phyloP scores from a whole-genome alignment of 2,113 vertebrate species.

The Neodon shergylaensis region DNA sequence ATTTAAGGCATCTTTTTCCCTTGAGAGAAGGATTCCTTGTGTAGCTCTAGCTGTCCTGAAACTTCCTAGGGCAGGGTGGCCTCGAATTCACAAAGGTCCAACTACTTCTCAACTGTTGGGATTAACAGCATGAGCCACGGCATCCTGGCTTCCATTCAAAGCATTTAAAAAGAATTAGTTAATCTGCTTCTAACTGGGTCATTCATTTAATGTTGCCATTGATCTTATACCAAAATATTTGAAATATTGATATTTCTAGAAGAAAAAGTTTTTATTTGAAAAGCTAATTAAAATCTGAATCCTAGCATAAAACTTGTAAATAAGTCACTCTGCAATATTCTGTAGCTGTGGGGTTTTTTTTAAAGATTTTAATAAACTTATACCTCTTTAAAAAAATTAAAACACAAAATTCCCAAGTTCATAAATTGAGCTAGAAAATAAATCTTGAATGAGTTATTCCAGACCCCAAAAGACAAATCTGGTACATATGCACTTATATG shows the following conservation, averaged over 20 bases:
- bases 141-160: neutral
- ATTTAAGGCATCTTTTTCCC: neutral
- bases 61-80: neutral
- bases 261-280: slow-evolving; percentile 16
- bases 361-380: slow-evolving; percentile 68
- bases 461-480: neutral
- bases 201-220: slow-evolving; percentile 38
- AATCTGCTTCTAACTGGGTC: slow-evolving; percentile 27
- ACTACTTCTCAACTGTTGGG: neutral
- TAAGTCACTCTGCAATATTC: slow-evolving; percentile 48
- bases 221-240: slow-evolving; percentile 58
- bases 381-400: slow-evolving; percentile 4
- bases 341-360: neutral
- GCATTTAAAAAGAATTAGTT: neutral
- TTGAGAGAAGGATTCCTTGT: neutral
- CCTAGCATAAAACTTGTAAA: slow-evolving; percentile 62
- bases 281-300: slow-evolving; percentile 16
- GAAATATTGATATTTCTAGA: slow-evolving; percentile 47
- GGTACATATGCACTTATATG: neutral
- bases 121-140: neutral
- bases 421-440: neutral
- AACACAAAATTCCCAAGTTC: neutral
- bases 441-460: neutral
- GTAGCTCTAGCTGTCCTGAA: neutral
- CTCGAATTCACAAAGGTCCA: neutral